A percentile compares a stretch with the other conserved stretches of the same genome.
These are phyloP conservation scores for Mesitornis unicolor DNA, from an alignment of 2,113 vertebrate species.

Conservation along the genomic window DNA sequence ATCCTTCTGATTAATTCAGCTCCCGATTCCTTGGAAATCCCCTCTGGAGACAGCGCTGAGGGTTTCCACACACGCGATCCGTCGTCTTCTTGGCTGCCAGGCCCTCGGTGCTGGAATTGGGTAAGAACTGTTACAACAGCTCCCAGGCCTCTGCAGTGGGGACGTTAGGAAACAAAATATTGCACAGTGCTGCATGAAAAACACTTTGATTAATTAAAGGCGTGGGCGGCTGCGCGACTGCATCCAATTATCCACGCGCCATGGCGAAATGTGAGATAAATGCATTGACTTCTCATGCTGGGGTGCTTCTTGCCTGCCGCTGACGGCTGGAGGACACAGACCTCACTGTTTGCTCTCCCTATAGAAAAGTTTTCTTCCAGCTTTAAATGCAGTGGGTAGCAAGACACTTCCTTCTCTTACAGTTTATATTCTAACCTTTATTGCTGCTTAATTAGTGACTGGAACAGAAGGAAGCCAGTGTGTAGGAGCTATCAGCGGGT, in stretches of 20 bases:
- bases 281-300: background rate
- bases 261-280: background rate
- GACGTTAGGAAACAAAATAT: slow-evolving; percentile 49
- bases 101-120: background rate
- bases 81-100: background rate
- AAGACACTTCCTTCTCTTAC: background rate
- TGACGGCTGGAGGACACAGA: background rate
- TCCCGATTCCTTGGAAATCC: background rate
- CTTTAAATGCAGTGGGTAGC: background rate
- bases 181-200: background rate
- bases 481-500: fast-evolving
- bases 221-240: background rate
- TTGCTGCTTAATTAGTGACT: background rate
- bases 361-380: background rate
- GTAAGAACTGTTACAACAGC: slow-evolving; percentile 60
- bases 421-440: background rate
- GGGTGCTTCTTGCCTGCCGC: too few species aligned
- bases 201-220: slow-evolving; percentile 40
- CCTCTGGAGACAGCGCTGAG: background rate
- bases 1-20: background rate
- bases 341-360: background rate
- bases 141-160: background rate
- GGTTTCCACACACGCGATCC: background rate
- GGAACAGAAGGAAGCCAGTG: background rate
- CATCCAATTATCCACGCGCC: background rate